Conservation (phyloP, 2,797 vertebrate genomes). For the Eospalax fontanierii region DNA sequence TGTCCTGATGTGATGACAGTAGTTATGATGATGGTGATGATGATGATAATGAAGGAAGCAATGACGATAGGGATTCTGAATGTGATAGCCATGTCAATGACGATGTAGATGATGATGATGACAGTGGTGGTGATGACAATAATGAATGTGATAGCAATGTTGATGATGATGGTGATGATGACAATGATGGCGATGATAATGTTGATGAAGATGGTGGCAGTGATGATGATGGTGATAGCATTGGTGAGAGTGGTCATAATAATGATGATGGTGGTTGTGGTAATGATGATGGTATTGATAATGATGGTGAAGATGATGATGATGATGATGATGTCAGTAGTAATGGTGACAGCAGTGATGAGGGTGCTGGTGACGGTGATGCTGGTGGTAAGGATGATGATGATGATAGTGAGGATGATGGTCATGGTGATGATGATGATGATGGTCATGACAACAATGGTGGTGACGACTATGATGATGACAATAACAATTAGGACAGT, state of each 20-base stretch:
- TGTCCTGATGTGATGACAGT: rapidly evolving
- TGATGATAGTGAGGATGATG: no score
- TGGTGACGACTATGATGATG: no score
- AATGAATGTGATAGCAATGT: no score
- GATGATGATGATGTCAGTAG: neutral
- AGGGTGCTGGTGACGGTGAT: neutral
- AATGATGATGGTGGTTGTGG: rapidly evolving
- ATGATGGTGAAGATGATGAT: rapidly evolving
- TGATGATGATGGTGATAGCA: neutral
- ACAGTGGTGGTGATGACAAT: no score
- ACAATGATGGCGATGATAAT: neutral
- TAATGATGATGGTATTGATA: rapidly evolving
- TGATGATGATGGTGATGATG: no score
- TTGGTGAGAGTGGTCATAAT: neutral
- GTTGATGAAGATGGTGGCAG: neutral
- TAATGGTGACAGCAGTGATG: neutral
- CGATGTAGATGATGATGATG: neutral
- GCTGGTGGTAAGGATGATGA: neutral
- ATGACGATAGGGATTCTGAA: rapidly evolving
- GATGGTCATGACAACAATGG: neutral
- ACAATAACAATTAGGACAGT: neutral
- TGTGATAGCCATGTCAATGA: no score
- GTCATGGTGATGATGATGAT: rapidly evolving
- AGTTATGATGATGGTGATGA: neutral
- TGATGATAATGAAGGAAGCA: neutral